These are phyloP conservation scores for Ostrea edulis DNA, from an alignment of 1,140 invertebrate species.

Conservation along the genomic window DNA sequence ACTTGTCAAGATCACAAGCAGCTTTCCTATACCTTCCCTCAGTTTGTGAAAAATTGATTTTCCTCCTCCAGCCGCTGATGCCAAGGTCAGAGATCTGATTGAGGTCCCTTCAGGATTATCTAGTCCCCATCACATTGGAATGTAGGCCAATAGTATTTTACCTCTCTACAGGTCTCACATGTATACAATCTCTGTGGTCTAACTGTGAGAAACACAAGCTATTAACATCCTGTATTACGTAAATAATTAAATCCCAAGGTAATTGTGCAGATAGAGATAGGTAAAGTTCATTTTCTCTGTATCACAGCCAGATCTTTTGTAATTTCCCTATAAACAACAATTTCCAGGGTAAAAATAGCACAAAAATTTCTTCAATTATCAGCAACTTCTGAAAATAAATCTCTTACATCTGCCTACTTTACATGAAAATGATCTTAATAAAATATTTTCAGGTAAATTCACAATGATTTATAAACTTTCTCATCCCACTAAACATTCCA, in stretches of 20 bases:
- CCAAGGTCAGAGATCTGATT: background rate
- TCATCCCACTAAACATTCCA: no score
- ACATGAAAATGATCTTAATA: no score
- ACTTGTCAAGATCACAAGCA: background rate
- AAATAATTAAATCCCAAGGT: constrained; percentile 15
- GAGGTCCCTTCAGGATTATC: background rate
- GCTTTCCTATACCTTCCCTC: background rate
- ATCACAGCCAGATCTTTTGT: background rate
- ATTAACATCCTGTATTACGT: background rate
- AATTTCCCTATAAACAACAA: background rate
- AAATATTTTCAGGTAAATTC: no score
- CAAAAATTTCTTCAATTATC: background rate
- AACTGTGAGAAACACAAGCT: constrained; percentile 7
- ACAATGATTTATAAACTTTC: no score
- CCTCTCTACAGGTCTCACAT: background rate
- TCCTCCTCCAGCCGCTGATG: background rate
- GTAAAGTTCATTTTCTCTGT: background rate
- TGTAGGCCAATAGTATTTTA: background rate
- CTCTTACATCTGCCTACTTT: no score
- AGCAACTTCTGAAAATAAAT: background rate
- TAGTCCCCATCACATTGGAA: background rate
- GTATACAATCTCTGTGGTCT: background rate
- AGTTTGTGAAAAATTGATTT: constrained; percentile 33
- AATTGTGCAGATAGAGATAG: background rate
- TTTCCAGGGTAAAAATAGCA: constrained; percentile 5